These are phyloP conservation scores for Cynaeus angustus DNA, from an alignment of 2,888 invertebrate genomes.

Conservation along the genomic window DNA sequence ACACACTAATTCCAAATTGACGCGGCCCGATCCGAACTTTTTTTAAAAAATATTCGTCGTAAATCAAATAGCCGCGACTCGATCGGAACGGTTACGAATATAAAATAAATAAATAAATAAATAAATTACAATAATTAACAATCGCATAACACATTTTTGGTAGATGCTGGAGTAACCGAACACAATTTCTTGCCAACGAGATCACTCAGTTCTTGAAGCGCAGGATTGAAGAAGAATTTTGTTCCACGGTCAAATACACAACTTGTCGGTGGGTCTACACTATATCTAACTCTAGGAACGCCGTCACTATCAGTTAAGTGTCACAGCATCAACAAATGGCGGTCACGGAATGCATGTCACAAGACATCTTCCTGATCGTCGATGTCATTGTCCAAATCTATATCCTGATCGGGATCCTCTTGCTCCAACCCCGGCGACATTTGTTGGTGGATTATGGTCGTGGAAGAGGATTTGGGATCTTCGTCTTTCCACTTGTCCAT, in stretches of 20 bases:
- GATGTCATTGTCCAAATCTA: conserved; percentile 73
- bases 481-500: conserved; percentile 99
- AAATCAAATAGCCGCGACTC: not conserved
- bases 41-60: not conserved
- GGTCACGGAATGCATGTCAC: conserved; percentile 73
- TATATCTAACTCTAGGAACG: conserved; percentile 64
- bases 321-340: conserved; percentile 72
- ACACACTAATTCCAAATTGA: not conserved
- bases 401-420: conserved; percentile 70
- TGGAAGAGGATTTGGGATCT: conserved; percentile 79
- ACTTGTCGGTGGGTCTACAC: conserved; percentile 62
- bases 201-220: conserved; percentile 40
- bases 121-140: conserved; percentile 32
- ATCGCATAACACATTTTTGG: conserved; percentile 40
- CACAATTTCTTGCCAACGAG: conserved; percentile 38
- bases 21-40: not conserved
- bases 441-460: conserved; percentile 68
- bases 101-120: conserved; percentile 36
- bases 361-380: conserved; percentile 76
- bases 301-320: conserved; percentile 64
- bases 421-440: conserved; percentile 71
- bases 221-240: conserved; percentile 37
- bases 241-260: conserved; percentile 52
- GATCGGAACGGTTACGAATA: conserved; percentile 5
- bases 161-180: conserved; percentile 26